Percentiles rank a stretch among this genome's conserved stretches.
phyloP scores from a whole-genome alignment of 2,888 invertebrate genomes.

The Rhorus exstirpatorius region DNA sequence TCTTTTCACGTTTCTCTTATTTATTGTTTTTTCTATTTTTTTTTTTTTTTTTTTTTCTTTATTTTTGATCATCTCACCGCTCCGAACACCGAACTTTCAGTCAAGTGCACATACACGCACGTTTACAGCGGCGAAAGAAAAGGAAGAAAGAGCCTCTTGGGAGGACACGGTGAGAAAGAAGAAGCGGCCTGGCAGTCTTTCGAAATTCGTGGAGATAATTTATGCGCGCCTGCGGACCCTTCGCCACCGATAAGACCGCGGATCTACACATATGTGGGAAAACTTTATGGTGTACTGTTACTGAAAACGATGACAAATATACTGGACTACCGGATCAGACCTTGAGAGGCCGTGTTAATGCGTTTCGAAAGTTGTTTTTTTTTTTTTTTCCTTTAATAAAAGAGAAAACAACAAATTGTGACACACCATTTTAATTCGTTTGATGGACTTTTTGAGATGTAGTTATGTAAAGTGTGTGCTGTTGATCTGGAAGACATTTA shows the following conservation, averaged over 20 bases:
- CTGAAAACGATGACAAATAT: constrained; percentile 75
- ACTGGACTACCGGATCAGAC: constrained; percentile 81
- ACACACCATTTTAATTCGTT: background rate
- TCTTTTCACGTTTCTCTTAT: constrained; percentile 60
- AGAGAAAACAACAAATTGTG: background rate
- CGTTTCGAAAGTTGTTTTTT: constrained; percentile 49
- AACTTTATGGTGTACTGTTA: constrained; percentile 72
- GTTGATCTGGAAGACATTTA: too few species aligned
- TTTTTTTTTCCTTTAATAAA: background rate
- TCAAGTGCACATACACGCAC: constrained; percentile 37
- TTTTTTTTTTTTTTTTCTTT: constrained; percentile 46
- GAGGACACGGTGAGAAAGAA: constrained; percentile 15
- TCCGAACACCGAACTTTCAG: constrained; percentile 31
- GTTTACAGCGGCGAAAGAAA: constrained; percentile 41
- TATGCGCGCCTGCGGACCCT: constrained; percentile 81
- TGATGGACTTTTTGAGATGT: too few species aligned
- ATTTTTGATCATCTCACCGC: constrained; percentile 52
- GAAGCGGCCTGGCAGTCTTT: constrained; percentile 73
- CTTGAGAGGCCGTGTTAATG: constrained; percentile 57
- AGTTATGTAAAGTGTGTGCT: too few species aligned
- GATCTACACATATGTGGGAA: constrained; percentile 79
- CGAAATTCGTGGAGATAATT: constrained; percentile 84
- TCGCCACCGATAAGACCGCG: constrained; percentile 84
- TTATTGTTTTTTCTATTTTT: constrained; percentile 33
- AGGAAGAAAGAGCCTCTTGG: constrained; percentile 12